Percentiles rank a stretch among this genome's conserved stretches.
Evolutionary conservation across 2,888 invertebrate genomes (phyloP).

Genomic region (Parasteatoda lunata): DNA sequence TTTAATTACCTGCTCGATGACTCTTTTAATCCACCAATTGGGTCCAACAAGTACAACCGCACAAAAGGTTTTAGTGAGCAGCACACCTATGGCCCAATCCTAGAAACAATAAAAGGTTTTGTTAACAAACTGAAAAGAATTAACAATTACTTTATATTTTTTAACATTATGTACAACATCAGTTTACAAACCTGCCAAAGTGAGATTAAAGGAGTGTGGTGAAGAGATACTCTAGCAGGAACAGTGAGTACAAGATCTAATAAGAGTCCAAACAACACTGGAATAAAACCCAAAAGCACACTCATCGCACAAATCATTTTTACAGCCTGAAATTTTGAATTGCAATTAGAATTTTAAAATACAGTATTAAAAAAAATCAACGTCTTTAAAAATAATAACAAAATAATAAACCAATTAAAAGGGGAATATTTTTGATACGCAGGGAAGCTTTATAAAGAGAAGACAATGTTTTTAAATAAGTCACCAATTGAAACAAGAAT

Average conservation of each 20-base stretch:
- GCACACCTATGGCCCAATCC: constrained; percentile 98
- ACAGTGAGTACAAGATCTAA: constrained; percentile 91
- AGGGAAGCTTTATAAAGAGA: no score
- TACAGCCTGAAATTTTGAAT: constrained; percentile 76
- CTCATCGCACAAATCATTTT: constrained; percentile 82
- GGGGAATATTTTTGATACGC: neutral
- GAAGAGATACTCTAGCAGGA: constrained; percentile 91
- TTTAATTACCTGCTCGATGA: constrained; percentile 84
- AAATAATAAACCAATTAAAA: neutral
- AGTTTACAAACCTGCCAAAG: constrained; percentile 76
- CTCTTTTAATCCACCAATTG: constrained; percentile 94
- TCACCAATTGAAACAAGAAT: no score
- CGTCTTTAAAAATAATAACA: neutral
- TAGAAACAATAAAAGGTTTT: constrained; percentile 74
- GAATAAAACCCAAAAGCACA: constrained; percentile 90
- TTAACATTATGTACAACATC: neutral
- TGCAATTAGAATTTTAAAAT: no score
- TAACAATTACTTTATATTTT: neutral
- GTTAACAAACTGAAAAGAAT: neutral
- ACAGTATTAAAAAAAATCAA: constrained; percentile 49
- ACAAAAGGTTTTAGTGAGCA: constrained; percentile 97
- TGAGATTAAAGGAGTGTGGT: constrained; percentile 85
- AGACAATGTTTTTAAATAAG: no score
- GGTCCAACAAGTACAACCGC: constrained; percentile 97
- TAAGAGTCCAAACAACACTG: constrained; percentile 86